phyloP scores from a whole-genome alignment of 2,113 vertebrate species.

The Hemibagrus wyckioides region DNA sequence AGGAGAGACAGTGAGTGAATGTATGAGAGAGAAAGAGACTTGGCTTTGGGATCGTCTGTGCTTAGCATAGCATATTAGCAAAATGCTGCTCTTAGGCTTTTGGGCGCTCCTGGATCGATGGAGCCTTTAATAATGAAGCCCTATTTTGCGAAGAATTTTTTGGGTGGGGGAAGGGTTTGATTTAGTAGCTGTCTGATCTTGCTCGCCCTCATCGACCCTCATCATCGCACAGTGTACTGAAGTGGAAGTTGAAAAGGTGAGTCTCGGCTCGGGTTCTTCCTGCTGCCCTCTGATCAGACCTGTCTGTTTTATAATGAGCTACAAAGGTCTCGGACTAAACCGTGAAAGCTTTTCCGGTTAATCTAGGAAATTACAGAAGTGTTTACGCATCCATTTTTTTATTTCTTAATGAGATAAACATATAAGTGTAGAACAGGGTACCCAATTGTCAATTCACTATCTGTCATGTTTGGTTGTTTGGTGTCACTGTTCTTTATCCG shows the following conservation, averaged over 20 bases:
- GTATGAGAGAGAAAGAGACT: slow-evolving; percentile 11
- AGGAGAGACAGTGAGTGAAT: slow-evolving; percentile 28
- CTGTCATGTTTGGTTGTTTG: neutral
- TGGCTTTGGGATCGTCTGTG: slow-evolving; percentile 54
- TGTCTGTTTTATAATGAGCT: slow-evolving; percentile 23
- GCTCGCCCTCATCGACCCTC: slow-evolving; percentile 73
- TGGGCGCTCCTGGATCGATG: slow-evolving; percentile 69
- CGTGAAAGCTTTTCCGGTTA: neutral
- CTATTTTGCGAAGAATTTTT: slow-evolving; percentile 69
- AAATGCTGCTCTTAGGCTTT: slow-evolving; percentile 73
- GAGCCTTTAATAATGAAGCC: slow-evolving; percentile 75
- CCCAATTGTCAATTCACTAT: neutral
- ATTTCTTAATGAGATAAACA: neutral
- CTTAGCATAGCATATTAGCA: slow-evolving; percentile 70
- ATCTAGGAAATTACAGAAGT: neutral
- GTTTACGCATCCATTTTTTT: neutral
- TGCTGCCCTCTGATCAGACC: slow-evolving; percentile 15
- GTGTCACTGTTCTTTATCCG: neutral
- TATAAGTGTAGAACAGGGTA: neutral
- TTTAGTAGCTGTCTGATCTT: slow-evolving; percentile 76
- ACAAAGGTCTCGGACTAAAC: neutral
- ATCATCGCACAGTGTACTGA: slow-evolving; percentile 61
- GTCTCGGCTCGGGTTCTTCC: neutral
- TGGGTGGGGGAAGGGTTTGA: slow-evolving; percentile 70
- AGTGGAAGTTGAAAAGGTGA: slow-evolving; percentile 55